These are phyloP conservation scores for Drosophila setifemur DNA, from an alignment of 1,140 invertebrate genomes.

Conservation along the genomic window DNA sequence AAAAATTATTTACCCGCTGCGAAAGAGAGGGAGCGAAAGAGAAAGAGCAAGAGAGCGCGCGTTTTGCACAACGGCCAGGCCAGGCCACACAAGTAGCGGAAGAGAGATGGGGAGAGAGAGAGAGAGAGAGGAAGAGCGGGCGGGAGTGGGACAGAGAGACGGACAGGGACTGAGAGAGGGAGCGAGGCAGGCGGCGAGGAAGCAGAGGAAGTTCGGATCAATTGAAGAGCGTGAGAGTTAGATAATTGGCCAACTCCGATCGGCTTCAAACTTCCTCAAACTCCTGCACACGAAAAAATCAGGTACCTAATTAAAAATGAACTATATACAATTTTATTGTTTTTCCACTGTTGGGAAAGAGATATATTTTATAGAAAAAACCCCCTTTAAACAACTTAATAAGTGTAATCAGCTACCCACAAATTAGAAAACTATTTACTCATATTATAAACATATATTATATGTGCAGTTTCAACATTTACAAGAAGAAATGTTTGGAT, in stretches of 20 bases:
- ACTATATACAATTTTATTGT: no score
- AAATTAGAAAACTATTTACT: no score
- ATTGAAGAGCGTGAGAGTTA: constrained; percentile 76
- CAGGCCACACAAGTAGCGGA: no score
- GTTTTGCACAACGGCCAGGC: constrained; percentile 56
- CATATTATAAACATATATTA: no score
- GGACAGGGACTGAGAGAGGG: background rate
- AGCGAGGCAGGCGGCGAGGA: background rate
- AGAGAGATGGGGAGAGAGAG: constrained; percentile 36
- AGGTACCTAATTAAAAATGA: no score
- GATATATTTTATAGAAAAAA: no score
- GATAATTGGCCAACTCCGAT: constrained; percentile 56
- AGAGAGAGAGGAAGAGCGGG: constrained; percentile 31
- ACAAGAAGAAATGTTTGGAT: no score
- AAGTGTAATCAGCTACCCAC: no score
- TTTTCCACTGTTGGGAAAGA: no score
- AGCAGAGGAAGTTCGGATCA: constrained; percentile 56
- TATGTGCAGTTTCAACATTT: no score
- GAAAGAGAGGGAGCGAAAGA: constrained; percentile 15
- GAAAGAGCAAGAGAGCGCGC: constrained; percentile 22
- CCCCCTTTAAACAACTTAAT: no score
- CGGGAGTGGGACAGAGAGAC: background rate
- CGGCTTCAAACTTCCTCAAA: constrained; percentile 14
- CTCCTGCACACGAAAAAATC: constrained; percentile 22
- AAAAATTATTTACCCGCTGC: constrained; percentile 42